phyloP scores from a whole-genome alignment of 2,113 vertebrate species.

The Toxotes chatareus region DNA sequence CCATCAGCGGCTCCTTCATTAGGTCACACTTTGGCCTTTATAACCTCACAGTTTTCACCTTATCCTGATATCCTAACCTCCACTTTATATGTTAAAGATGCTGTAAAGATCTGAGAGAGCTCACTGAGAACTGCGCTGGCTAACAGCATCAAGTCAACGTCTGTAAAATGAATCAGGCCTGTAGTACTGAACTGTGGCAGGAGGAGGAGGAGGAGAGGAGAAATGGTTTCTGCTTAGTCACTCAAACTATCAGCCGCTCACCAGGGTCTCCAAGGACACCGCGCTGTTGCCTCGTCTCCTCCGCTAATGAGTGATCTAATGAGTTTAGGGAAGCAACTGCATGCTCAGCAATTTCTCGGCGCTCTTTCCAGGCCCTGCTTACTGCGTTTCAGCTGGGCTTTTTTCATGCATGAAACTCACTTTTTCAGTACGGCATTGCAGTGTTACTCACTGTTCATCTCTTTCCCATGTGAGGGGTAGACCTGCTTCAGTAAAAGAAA shows the following conservation, averaged over 20 bases:
- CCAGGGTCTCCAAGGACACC: conserved; percentile 22
- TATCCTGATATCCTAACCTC: too few relatives aligned
- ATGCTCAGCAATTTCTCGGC: conserved; percentile 28
- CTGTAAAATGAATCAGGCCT: not conserved
- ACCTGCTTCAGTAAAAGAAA: not conserved
- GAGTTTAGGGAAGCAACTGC: conserved; percentile 41
- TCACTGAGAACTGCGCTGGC: not conserved
- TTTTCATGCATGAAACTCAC: not conserved
- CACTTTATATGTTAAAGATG: too few relatives aligned
- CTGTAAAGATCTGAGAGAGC: too few relatives aligned
- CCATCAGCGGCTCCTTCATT: too few relatives aligned
- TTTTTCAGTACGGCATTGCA: not conserved
- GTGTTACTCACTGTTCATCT: not conserved
- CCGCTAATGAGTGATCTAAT: conserved; percentile 57
- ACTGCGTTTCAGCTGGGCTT: not conserved
- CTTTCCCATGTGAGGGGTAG: not conserved
- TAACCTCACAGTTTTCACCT: too few relatives aligned
- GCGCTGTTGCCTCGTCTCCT: conserved; percentile 21
- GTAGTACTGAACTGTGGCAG: conserved; percentile 4
- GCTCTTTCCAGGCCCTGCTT: not conserved
- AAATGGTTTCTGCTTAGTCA: conserved; percentile 47
- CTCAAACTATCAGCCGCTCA: conserved; percentile 13
- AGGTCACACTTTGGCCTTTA: too few relatives aligned
- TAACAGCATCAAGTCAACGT: not conserved
- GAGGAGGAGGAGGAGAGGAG: conserved; percentile 10